These are phyloP conservation scores for Epistrophe grossulariae DNA, from an alignment of 2,888 invertebrate genomes.

Conservation along the genomic window DNA sequence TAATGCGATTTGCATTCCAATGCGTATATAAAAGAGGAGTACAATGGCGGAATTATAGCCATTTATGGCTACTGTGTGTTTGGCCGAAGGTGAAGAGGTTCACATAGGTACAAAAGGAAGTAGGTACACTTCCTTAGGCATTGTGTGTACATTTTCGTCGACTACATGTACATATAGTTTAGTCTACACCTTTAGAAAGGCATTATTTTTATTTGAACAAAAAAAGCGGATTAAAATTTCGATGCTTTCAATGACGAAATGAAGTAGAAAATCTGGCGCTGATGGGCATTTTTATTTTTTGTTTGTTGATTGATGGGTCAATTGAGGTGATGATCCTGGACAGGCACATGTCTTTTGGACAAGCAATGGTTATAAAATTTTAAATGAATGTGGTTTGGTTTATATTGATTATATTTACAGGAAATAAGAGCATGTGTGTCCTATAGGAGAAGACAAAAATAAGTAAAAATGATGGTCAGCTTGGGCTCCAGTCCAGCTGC, in stretches of 20 bases:
- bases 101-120: slow-evolving; percentile 18
- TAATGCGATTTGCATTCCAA: slow-evolving; percentile 82
- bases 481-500: background rate
- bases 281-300: slow-evolving; percentile 33
- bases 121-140: slow-evolving; percentile 47
- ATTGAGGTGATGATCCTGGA: slow-evolving; percentile 45
- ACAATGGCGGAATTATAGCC: slow-evolving; percentile 57
- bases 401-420: background rate
- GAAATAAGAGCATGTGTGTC: slow-evolving; percentile 4
- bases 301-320: slow-evolving; percentile 70
- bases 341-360: slow-evolving; percentile 41
- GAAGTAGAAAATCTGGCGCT: slow-evolving; percentile 73
- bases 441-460: background rate
- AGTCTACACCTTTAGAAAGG: slow-evolving; percentile 54
- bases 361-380: background rate
- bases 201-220: slow-evolving; percentile 43
- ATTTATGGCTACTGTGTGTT: slow-evolving; percentile 56
- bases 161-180: background rate
- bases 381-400: slow-evolving; percentile 14
- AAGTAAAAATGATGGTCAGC: background rate
- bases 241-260: slow-evolving; percentile 51
- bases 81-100: slow-evolving; percentile 48
- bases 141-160: slow-evolving; percentile 41
- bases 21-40: slow-evolving; percentile 15
- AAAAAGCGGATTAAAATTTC: slow-evolving; percentile 59